These are phyloP conservation scores for Brotogeris chrysoptera DNA, from an alignment of 2,797 vertebrate genomes.

Conservation along the genomic window DNA sequence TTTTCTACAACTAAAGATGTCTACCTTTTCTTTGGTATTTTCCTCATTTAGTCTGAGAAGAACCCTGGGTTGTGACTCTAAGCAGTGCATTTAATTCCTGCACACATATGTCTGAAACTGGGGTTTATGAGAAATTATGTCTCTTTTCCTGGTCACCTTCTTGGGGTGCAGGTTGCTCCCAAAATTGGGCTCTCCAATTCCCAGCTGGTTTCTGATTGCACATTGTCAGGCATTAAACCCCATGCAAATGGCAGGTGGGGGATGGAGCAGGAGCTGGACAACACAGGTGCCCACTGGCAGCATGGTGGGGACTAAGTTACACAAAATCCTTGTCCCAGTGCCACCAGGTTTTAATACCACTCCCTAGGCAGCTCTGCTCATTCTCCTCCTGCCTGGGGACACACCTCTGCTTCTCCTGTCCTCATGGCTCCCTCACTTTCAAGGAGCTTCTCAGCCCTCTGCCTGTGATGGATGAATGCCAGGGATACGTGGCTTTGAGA, in stretches of 20 bases:
- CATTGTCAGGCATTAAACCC: neutral
- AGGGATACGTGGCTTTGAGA: neutral
- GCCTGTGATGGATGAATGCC: too few species aligned
- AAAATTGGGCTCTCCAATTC: neutral
- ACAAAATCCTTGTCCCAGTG: neutral
- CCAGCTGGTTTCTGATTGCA: neutral
- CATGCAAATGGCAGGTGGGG: neutral
- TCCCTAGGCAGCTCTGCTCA: neutral
- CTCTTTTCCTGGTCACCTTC: neutral
- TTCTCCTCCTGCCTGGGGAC: neutral
- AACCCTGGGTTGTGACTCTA: neutral
- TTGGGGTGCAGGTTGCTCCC: neutral
- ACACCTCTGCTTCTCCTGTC: neutral
- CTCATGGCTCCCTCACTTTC: neutral
- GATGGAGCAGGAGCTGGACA: accelerated
- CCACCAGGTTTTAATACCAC: accelerated
- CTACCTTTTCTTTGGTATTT: neutral
- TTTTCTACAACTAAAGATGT: neutral
- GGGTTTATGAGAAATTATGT: neutral
- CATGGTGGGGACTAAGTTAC: neutral
- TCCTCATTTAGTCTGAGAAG: neutral
- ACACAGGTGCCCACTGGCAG: neutral
- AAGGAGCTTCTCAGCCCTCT: neutral
- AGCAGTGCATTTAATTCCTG: neutral
- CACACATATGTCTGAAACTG: neutral